A percentile compares a stretch with the other conserved stretches of the same genome.
phyloP scores from a whole-genome alignment of 2,113 vertebrate genomes.

The Rhinoptilus africanus region DNA sequence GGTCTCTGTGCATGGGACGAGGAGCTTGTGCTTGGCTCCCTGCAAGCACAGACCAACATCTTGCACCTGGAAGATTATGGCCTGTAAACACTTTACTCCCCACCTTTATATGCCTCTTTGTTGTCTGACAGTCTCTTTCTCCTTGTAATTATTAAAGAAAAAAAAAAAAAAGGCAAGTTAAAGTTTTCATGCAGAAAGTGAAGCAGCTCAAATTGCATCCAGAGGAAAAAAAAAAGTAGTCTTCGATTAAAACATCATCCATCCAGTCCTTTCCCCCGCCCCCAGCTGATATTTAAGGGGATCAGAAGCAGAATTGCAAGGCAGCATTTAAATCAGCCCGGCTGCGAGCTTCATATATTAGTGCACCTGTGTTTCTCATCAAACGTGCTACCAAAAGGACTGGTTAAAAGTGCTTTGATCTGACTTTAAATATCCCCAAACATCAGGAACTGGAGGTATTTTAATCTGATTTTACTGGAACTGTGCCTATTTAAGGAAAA shows the following conservation, averaged over 20 bases:
- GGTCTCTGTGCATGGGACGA: not conserved
- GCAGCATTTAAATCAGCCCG: constrained; percentile 52
- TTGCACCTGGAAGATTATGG: not conserved
- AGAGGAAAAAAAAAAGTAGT: not conserved
- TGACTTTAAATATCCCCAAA: constrained; percentile 70
- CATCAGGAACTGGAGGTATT: constrained; percentile 68
- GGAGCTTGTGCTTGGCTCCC: not conserved
- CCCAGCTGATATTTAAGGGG: constrained; percentile 49
- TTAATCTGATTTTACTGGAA: constrained; percentile 74
- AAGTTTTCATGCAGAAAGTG: constrained; percentile 22
- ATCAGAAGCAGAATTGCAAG: constrained; percentile 49
- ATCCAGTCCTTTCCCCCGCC: not conserved
- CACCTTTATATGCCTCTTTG: not conserved
- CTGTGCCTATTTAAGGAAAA: constrained; percentile 56
- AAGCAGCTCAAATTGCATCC: constrained; percentile 28
- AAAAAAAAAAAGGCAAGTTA: not conserved
- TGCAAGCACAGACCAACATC: not conserved
- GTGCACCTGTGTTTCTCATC: constrained; percentile 74
- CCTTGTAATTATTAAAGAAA: not conserved
- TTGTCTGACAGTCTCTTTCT: not conserved
- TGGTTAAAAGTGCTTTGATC: constrained; percentile 67
- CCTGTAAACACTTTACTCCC: not conserved
- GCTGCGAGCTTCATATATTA: not conserved
- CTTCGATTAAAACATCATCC: constrained; percentile 43
- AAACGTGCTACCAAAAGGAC: constrained; percentile 66